A percentile compares a stretch with the other conserved stretches of the same genome.
Conservation (phyloP, 2,888 invertebrate genomes). For the Lasioglossum figueresi region DNA sequence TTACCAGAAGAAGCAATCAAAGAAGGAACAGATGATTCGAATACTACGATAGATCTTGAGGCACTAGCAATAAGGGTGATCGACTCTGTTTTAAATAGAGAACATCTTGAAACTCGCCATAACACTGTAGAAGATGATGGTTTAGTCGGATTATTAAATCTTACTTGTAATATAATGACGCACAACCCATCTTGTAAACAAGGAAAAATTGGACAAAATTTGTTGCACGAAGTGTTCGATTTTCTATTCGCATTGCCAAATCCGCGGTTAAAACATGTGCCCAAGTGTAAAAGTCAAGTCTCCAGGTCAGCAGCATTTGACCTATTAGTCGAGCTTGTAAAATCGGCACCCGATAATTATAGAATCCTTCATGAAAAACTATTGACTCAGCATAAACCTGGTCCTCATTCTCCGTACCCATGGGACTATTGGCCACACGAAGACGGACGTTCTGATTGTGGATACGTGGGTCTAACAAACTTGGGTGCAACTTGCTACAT, state of each 20-base stretch:
- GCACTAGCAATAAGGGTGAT: constrained; percentile 90
- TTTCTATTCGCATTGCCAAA: constrained; percentile 96
- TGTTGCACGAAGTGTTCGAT: constrained; percentile 90
- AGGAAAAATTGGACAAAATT: constrained; percentile 89
- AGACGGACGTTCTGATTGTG: constrained; percentile 96
- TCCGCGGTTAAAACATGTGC: constrained; percentile 92
- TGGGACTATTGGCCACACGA: constrained; percentile 99
- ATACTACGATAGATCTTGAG: constrained; percentile 89
- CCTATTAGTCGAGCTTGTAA: constrained; percentile 93
- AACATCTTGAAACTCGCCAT: constrained; percentile 92
- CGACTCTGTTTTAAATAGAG: constrained; percentile 90
- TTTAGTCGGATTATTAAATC: constrained; percentile 93
- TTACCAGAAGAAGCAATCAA: constrained; percentile 92
- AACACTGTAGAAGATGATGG: constrained; percentile 95
- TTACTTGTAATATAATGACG: constrained; percentile 94
- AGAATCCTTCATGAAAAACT: constrained; percentile 92
- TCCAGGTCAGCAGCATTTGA: constrained; percentile 96
- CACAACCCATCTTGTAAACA: constrained; percentile 95
- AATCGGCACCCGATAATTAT: constrained; percentile 94
- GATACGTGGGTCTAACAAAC: constrained; percentile 97
- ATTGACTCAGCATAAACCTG: constrained; percentile 93
- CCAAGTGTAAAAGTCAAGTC: constrained; percentile 96
- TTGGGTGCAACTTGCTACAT: constrained; percentile 98
- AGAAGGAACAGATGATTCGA: constrained; percentile 86
- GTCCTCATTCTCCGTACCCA: constrained; percentile 93